Evolutionary conservation across 37 sponge, comb jelly and placozoan species (phyloP).

Genomic region (Diacarnus erythraeanus): DNA sequence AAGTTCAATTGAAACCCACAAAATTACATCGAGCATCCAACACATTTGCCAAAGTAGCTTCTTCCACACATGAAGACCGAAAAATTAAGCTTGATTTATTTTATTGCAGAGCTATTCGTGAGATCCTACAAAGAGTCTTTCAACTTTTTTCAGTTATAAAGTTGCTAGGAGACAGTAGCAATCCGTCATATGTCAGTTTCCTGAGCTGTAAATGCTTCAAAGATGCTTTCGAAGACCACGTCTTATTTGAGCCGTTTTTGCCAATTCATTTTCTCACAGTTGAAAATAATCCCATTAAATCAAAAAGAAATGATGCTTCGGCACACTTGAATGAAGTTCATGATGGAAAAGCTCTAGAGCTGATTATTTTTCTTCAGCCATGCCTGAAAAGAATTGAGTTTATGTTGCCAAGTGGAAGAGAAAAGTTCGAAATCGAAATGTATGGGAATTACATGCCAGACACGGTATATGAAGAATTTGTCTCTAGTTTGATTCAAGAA

Average conservation of each 20-base stretch:
- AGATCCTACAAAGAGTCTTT: constrained; percentile 33
- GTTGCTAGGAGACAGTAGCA: constrained; percentile 11
- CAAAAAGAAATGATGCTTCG: neutral
- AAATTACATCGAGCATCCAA: too few relatives aligned
- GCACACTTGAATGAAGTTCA: neutral
- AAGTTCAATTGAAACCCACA: neutral
- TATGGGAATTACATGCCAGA: neutral
- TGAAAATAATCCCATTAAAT: neutral
- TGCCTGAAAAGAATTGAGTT: neutral
- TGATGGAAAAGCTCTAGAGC: constrained; percentile 8
- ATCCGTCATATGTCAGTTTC: constrained; percentile 19
- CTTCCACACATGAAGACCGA: neutral
- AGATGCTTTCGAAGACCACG: neutral
- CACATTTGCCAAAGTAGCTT: neutral
- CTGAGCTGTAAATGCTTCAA: constrained; percentile 25
- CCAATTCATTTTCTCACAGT: constrained; percentile 24
- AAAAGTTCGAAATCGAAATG: neutral
- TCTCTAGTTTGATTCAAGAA: neutral
- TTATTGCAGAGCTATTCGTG: constrained; percentile 7
- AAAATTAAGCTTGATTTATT: neutral
- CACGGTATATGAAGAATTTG: neutral
- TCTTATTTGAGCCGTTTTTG: constrained; percentile 6
- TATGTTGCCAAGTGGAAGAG: neutral
- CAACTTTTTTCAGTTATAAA: constrained; percentile 9
- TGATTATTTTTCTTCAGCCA: constrained; percentile 9